Conservation (phyloP, 2,113 vertebrate species). For the Herpetotheres cachinnans region DNA sequence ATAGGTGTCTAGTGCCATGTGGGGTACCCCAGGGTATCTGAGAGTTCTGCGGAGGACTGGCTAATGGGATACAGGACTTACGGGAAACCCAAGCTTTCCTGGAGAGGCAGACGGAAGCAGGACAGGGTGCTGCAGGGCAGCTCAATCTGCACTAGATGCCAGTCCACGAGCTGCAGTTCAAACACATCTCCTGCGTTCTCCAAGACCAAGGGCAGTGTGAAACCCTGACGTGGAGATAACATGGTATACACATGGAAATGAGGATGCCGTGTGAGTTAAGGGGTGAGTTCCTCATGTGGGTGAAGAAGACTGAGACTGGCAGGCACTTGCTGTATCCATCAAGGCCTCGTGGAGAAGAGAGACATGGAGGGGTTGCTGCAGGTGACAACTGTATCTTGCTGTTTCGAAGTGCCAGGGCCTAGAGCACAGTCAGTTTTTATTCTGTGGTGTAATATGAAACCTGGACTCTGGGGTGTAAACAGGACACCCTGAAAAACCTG, state of each 20-base stretch:
- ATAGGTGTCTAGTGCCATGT: neutral
- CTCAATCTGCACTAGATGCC: neutral
- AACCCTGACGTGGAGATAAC: neutral
- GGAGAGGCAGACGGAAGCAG: neutral
- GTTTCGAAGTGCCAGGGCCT: neutral
- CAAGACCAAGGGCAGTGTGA: neutral
- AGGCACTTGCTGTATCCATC: neutral
- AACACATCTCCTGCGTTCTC: neutral
- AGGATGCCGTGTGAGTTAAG: neutral
- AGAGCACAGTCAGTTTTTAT: neutral
- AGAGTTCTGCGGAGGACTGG: neutral
- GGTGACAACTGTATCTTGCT: neutral
- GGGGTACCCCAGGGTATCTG: neutral
- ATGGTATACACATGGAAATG: neutral
- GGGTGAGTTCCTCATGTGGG: accelerated
- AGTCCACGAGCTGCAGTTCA: neutral
- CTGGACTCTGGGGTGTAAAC: neutral
- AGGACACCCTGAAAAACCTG: neutral
- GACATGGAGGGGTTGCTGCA: accelerated
- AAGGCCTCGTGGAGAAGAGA: neutral
- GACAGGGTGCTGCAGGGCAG: neutral
- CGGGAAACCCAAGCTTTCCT: neutral
- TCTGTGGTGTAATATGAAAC: neutral
- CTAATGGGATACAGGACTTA: neutral
- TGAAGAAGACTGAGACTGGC: neutral